These are phyloP conservation scores for Pissodes strobi DNA, from an alignment of 1,140 invertebrate genomes.

Conservation along the genomic window DNA sequence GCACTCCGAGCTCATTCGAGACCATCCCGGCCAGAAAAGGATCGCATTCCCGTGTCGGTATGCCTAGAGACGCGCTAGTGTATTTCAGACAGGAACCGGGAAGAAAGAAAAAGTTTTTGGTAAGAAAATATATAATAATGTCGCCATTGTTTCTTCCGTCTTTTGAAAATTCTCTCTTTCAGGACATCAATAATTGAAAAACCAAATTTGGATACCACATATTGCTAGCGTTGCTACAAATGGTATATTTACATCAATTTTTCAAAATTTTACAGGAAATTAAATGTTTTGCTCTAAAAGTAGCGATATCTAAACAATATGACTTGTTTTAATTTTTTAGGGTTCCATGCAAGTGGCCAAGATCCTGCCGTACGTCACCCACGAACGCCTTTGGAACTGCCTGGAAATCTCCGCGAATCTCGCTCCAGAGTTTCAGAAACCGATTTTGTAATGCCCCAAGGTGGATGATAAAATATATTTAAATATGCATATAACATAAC, in stretches of 20 bases:
- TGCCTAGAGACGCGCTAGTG: conserved; percentile 55
- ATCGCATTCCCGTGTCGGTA: conserved; percentile 39
- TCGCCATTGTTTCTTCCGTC: neutral
- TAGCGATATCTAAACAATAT: too few relatives aligned
- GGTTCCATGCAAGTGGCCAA: conserved; percentile 56
- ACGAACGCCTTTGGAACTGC: conserved; percentile 51
- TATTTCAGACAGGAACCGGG: conserved; percentile 59
- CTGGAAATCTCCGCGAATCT: conserved; percentile 45
- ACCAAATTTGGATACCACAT: too few relatives aligned
- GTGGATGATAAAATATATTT: too few relatives aligned
- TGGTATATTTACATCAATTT: too few relatives aligned
- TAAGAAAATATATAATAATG: conserved; percentile 41
- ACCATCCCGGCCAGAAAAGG: conserved; percentile 36
- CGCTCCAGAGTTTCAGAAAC: conserved; percentile 44
- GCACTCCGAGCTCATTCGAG: conserved; percentile 51
- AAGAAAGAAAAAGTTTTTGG: conserved; percentile 58
- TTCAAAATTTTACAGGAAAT: too few relatives aligned
- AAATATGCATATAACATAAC: too few relatives aligned
- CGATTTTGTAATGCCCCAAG: conserved; percentile 42
- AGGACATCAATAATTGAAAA: too few relatives aligned
- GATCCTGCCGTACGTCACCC: conserved; percentile 49
- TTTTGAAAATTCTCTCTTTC: too few relatives aligned
- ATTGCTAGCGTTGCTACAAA: too few relatives aligned
- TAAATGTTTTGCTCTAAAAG: too few relatives aligned
- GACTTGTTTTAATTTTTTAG: conserved; percentile 45